Evolutionary conservation across 2,797 vertebrate genomes (phyloP), one percentile per base, ranked within the genome.

Genomic region (Limnodromus scolopaceus): DNA sequence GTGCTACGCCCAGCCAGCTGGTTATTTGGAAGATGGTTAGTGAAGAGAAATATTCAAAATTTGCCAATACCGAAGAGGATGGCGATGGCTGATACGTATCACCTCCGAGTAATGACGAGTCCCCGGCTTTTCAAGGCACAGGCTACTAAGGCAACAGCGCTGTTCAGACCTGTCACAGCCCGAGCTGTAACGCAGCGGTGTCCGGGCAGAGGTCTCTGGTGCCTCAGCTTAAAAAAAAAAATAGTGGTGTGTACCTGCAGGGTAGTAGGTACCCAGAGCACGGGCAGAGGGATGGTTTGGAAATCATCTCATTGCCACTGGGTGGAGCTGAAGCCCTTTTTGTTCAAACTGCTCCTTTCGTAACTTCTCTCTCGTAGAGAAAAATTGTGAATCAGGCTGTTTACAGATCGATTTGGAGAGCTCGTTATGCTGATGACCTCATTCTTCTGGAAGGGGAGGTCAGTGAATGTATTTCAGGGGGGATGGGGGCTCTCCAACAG

Each of bases 241-340:
- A 16, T 3, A 16, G 9, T 0, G 49, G 0, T 9, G 15, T 2
- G 51, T 38, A 2, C 22, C 51, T 58, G 57, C 8, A 4, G 1
- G 36, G 24, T 6, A 9, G 8, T 1, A 2, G 51, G 57, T 22
- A 14, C 46, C 41, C 46, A 1, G 71, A 7, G 71, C 34, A 4
- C 0, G 11, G 48, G 51, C 45, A 30, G 17, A 27, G 27, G 25
- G 22, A 51, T 0, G 55, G 4, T 7, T 46, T 49, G 91, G 60
- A 43, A 61, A 61, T 27, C 83, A 49, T 16, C 27, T 81, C 30
- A 0, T 10, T 25, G 4, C 96, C 96, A 55, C 96, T 77, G 74
- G 96, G 88, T 89, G 96, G 96, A 91, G 96, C 95, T 91, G 93
- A 34, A 94, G 53, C 53, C 83, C 85, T 84, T 93, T 43, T 1